Base-by-base conservation (phyloP, 2,888 invertebrate species). In the Hypomecis punctinalis region DNA sequence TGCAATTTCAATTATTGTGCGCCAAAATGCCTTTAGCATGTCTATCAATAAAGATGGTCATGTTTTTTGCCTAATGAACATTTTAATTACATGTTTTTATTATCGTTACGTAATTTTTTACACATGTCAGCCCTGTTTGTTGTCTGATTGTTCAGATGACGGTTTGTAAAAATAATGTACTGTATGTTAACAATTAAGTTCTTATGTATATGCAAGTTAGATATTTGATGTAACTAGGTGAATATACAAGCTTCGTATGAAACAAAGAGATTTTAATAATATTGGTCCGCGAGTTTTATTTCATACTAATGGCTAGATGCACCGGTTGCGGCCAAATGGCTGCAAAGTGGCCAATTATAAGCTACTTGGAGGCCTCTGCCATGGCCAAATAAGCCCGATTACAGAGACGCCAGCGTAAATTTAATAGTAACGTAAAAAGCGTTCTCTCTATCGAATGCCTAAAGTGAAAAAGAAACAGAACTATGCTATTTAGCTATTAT, bases 241-340 rank as follows among this genome's bases (percentile, higher is more conserved):
- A 88, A 81, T 90, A 90, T 91, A 93, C 91, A 90, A 89, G 92
- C 92, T 93, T 93, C 86, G 82, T 90, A 92, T 87, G 85, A 83
- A 82, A 88, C 81, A 86, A 88, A 80, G 78, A 82, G 79, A 83
- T 91, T 92, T 91, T 91, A 93, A 92, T 92, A 92, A 92, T 91
- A 91, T 88, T 89, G 85, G 83, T 89, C 89, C 90, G 88, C 88
- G 85, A 88, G 48, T 71, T 64, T 72, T 65, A 68, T 79, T 74
- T 73, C 69, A 66, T 68, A n/a, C n/a, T n/a, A n/a, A n/a, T n/a
- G n/a, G n/a, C n/a, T n/a, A n/a, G n/a, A n/a, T n/a, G n/a, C n/a
- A n/a, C n/a, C n/a, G n/a, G n/a, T n/a, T n/a, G n/a, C n/a, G n/a
- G n/a, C n/a, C n/a, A n/a, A n/a, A n/a, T n/a, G n/a, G n/a, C n/a